Evolutionary conservation across 2,797 vertebrate genomes (phyloP).

Genomic region (Characodon lateralis): DNA sequence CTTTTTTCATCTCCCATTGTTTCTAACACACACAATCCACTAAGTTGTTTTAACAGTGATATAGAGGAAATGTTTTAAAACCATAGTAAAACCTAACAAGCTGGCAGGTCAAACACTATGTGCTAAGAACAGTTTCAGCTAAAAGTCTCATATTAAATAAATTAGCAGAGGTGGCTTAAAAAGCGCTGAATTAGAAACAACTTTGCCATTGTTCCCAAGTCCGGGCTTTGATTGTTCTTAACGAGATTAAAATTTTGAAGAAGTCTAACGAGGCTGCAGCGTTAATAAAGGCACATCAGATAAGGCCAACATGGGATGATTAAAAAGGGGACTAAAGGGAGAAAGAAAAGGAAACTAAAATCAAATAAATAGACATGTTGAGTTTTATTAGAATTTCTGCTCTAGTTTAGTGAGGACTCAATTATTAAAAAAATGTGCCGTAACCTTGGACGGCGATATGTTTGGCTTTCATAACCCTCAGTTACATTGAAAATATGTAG

Average conservation of each 20-base stretch:
- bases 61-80: conserved; percentile 17
- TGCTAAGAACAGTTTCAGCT: conserved; percentile 1
- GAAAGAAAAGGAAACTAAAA: not conserved
- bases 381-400: not conserved
- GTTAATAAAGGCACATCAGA: conserved; percentile 64
- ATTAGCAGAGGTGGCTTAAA: conserved; percentile 26
- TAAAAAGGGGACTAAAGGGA: conserved; percentile 18
- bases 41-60: not conserved
- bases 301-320: conserved; percentile 44
- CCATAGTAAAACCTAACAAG: conserved; percentile 7
- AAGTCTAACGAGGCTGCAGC: conserved; percentile 40
- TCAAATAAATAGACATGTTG: not conserved
- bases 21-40: not conserved
- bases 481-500: not conserved
- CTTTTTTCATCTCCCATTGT: not conserved
- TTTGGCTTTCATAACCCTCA: conserved; percentile 3
- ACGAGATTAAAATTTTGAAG: conserved; percentile 58
- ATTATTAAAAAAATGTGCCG: conserved; percentile 17
- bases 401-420: not conserved
- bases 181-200: conserved; percentile 27
- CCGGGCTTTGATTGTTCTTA: conserved; percentile 58
- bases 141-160: conserved; percentile 14
- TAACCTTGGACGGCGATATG: not conserved
- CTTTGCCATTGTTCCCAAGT: conserved; percentile 38
- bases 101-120: not conserved